Percentiles rank a stretch among this genome's conserved stretches.
Conservation (phyloP, 2,888 invertebrate genomes). For the Belgica antarctica region DNA sequence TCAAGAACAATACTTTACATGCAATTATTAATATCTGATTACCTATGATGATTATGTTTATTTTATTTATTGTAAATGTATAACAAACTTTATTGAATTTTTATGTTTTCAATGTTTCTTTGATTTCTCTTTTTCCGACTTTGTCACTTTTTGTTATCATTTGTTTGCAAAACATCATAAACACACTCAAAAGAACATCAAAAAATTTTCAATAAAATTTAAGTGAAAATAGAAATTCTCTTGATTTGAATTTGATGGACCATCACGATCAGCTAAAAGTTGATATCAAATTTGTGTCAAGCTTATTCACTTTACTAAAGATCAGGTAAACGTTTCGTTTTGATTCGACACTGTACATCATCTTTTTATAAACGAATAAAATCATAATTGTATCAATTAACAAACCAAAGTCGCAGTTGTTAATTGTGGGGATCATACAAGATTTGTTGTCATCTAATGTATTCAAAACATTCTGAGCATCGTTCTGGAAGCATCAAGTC, state of each 20-base stretch:
- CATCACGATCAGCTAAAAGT: background rate
- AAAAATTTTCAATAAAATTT: constrained; percentile 39
- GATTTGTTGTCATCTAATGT: too few relatives aligned
- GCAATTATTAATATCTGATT: constrained; percentile 37
- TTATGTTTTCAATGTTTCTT: constrained; percentile 38
- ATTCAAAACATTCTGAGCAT: too few relatives aligned
- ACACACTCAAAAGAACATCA: constrained; percentile 41
- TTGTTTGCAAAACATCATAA: constrained; percentile 18
- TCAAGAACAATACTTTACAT: too few relatives aligned
- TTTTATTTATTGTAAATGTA: constrained; percentile 40
- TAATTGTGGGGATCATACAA: too few relatives aligned
- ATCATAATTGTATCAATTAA: constrained; percentile 42
- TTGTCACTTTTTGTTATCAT: constrained; percentile 25
- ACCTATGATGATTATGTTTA: constrained; percentile 35
- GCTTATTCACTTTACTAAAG: background rate
- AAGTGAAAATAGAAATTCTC: constrained; percentile 42
- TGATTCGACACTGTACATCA: constrained; percentile 34
- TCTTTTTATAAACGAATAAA: constrained; percentile 41
- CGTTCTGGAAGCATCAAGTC: too few relatives aligned
- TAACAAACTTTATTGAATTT: constrained; percentile 33
- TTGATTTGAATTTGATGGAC: constrained; percentile 14
- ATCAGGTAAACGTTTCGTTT: constrained; percentile 26
- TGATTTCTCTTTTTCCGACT: constrained; percentile 27
- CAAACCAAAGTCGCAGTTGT: background rate
- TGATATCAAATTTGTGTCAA: constrained; percentile 10